These are phyloP conservation scores for Lysiphlebus fabarum DNA, from an alignment of 1,140 invertebrate species.

Conservation along the genomic window DNA sequence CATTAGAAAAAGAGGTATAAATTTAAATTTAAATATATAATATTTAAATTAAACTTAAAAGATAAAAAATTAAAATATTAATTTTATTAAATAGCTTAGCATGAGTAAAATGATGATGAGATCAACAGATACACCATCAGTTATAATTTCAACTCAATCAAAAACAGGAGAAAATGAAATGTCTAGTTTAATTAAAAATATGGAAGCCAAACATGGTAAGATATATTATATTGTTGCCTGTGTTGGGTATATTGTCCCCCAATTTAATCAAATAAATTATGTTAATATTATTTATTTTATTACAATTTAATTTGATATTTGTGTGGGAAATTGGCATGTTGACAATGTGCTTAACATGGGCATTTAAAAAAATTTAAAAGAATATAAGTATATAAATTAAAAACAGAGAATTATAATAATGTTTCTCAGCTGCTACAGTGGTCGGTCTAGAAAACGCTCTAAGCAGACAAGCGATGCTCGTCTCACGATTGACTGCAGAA, in stretches of 20 bases:
- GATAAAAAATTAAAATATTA: background rate
- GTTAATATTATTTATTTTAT: too few species aligned
- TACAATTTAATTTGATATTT: slow-evolving; percentile 42
- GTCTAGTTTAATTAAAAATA: slow-evolving; percentile 67
- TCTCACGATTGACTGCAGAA: slow-evolving; percentile 81
- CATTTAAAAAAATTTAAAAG: slow-evolving; percentile 30
- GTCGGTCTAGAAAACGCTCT: slow-evolving; percentile 80
- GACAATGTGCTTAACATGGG: slow-evolving; percentile 52
- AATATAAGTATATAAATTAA: slow-evolving; percentile 33
- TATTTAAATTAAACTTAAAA: background rate
- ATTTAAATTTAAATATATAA: slow-evolving; percentile 10
- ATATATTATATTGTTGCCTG: slow-evolving; percentile 37
- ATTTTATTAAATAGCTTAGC: slow-evolving; percentile 40
- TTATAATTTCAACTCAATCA: too few species aligned
- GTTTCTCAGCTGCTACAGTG: slow-evolving; percentile 73
- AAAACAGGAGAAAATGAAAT: slow-evolving; percentile 61
- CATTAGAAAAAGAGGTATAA: slow-evolving; percentile 72
- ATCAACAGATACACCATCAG: slow-evolving; percentile 45
- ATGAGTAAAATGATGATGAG: slow-evolving; percentile 43
- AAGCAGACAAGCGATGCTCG: slow-evolving; percentile 81
- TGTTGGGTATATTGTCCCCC: slow-evolving; percentile 51
- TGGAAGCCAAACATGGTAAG: slow-evolving; percentile 80
- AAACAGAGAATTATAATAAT: slow-evolving; percentile 41
- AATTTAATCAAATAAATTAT: slow-evolving; percentile 21
- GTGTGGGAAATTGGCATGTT: slow-evolving; percentile 50